Percentiles rank a stretch among this genome's conserved stretches.
These are phyloP conservation scores for Luperina testacea DNA, from an alignment of 2,888 invertebrate species.

Conservation along the genomic window DNA sequence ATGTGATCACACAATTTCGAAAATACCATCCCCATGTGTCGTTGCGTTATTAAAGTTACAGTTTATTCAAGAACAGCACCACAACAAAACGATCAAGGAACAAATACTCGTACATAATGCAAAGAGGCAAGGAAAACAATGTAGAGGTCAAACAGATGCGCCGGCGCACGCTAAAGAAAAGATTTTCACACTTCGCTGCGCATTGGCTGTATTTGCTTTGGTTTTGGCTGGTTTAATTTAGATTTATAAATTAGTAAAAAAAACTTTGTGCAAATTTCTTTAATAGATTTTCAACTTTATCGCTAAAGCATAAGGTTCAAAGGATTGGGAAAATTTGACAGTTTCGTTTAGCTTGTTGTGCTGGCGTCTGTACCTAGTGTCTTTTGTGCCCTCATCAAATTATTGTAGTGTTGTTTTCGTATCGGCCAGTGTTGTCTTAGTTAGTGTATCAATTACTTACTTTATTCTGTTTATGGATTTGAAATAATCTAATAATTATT, in stretches of 20 bases:
- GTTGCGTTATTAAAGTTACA: neutral
- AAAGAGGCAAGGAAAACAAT: constrained; percentile 51
- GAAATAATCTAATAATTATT: neutral
- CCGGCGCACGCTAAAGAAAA: constrained; percentile 53
- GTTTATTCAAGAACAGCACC: neutral
- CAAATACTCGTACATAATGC: constrained; percentile 29
- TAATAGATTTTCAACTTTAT: no score
- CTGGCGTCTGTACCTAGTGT: neutral
- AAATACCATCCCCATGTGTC: neutral
- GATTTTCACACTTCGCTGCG: constrained; percentile 62
- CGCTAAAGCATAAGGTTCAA: no score
- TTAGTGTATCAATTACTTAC: neutral
- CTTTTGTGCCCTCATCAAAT: neutral
- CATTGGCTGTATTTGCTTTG: constrained; percentile 42
- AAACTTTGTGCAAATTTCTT: neutral
- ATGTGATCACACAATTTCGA: neutral
- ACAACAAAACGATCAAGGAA: constrained; percentile 14
- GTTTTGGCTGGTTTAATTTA: constrained; percentile 31
- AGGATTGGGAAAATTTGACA: no score
- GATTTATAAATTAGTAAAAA: constrained; percentile 14
- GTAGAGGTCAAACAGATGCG: constrained; percentile 65
- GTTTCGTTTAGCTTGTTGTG: no score
- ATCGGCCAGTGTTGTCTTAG: neutral
- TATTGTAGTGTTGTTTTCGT: neutral
- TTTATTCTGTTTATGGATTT: neutral